Percentiles rank a stretch among this genome's conserved stretches.
phyloP scores from a whole-genome alignment of 2,113 vertebrate species.

The Grantiella picta region DNA sequence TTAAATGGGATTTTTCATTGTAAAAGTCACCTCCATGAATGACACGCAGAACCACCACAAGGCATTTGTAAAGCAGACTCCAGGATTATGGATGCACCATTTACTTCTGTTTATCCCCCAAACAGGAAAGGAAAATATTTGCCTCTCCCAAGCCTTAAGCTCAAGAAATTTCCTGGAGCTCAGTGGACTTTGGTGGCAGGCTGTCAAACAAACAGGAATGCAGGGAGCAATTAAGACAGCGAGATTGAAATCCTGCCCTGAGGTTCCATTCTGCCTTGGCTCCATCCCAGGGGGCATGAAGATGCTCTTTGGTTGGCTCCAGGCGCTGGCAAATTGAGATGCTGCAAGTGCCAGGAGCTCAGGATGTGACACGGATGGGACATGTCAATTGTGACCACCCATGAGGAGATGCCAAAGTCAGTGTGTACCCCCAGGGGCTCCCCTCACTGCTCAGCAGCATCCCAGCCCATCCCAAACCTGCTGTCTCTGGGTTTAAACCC shows the following conservation, averaged over 20 bases:
- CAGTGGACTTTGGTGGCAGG: background rate
- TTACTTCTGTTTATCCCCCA: constrained; percentile 38
- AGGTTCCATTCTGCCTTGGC: background rate
- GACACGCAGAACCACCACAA: constrained; percentile 34
- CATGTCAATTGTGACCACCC: fast-evolving
- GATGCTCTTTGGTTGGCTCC: background rate
- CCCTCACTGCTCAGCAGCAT: fast-evolving
- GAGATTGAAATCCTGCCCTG: background rate
- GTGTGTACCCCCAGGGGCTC: fast-evolving
- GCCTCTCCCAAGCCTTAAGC: background rate
- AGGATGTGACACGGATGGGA: fast-evolving
- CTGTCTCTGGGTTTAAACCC: background rate
- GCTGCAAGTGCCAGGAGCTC: background rate
- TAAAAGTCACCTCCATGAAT: constrained; percentile 68
- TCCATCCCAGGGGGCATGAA: too few relatives aligned
- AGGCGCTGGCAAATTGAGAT: background rate
- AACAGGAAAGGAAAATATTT: constrained; percentile 40
- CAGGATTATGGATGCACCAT: constrained; percentile 48
- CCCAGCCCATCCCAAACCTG: background rate
- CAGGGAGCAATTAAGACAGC: background rate
- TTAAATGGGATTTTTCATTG: constrained; percentile 66
- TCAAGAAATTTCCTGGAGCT: constrained; percentile 1
- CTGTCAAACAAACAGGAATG: background rate
- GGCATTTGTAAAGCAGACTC: constrained; percentile 48
- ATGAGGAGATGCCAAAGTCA: background rate